Base-by-base conservation (phyloP, 2,888 invertebrate genomes). In the Ophonus ardosiacus region DNA sequence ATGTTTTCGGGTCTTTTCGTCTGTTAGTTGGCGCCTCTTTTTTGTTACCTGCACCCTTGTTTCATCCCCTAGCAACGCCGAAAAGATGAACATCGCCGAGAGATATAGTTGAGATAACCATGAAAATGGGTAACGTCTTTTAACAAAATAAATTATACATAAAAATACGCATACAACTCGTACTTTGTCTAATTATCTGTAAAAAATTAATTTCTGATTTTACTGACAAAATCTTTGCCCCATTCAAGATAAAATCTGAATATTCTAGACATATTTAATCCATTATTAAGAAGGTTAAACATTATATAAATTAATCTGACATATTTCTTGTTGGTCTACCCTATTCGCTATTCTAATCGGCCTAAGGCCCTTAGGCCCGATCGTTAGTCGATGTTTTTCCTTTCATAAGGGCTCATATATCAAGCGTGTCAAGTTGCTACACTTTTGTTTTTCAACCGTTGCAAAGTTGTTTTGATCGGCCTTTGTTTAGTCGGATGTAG, bases 371-470 rank as follows among this genome's bases (percentile, higher is more conserved):
- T 5, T 3, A 13, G 43, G 43, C 10, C 43, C 1, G 43, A 63
- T 63, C 63, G 63, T 63, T 63, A 63, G 63, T 17, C 63, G 18
- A 13, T 63, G 63, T 63, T 63, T 18, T 63, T 63, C 18, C 18
- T 18, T 21, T 21, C 21, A 63, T 21, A 13, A 13, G 63, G 63
- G 21, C 18, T 63, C 63, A 63, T 63, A 63, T 63, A 63, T 63
- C 63, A 63, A 21, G 63, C 10, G 63, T 63, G 63, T 63, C 63
- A 63, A 21, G 63, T 63, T 63, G 43, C 43, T 51, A 51, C 43
- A 51, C 43, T 51, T 51, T 51, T 51, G 43, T 51, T 51, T 51
- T 51, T 51, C 10, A 51, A 51, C 10, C 43, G 43, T 51, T 51
- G 43, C 43, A 13, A 51, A 51, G 43, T 51, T 51, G 43, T 51